A percentile compares a stretch with the other conserved stretches of the same genome.
Evolutionary conservation across 1,140 invertebrate species (phyloP).

Genomic region (Drosophila tristis): DNA sequence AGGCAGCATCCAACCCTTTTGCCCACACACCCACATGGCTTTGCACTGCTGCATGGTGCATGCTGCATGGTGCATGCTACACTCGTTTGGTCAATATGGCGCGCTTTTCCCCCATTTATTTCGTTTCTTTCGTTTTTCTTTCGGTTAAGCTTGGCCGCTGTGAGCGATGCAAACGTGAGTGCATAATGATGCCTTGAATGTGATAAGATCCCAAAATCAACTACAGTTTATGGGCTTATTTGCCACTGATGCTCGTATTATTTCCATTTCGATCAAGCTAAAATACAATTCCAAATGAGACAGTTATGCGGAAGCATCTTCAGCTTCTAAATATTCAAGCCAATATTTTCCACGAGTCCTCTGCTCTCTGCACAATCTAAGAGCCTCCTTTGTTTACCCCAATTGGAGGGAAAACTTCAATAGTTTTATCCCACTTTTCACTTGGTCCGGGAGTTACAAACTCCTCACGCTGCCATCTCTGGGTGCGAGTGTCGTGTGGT

Average conservation of each 20-base stretch:
- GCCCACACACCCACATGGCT: conserved; percentile 27
- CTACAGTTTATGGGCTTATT: no score
- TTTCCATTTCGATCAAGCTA: no score
- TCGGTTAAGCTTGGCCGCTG: conserved; percentile 18
- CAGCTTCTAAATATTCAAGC: no score
- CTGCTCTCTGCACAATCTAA: no score
- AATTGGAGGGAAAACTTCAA: no score
- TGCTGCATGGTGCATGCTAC: conserved; percentile 50
- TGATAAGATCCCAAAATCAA: no score
- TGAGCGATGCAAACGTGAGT: conserved; percentile 55
- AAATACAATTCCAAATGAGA: no score
- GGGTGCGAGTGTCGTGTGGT: conserved; percentile 16
- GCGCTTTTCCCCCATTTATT: conserved; percentile 57
- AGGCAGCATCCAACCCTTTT: conserved; percentile 34
- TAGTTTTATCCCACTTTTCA: background rate
- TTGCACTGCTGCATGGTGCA: conserved; percentile 58
- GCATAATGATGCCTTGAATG: conserved; percentile 7
- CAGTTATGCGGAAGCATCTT: no score
- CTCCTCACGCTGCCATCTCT: conserved; percentile 48
- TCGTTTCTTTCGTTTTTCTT: conserved; percentile 21
- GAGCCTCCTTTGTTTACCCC: no score
- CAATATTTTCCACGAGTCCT: no score
- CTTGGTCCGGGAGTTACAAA: background rate
- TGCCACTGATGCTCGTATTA: no score
- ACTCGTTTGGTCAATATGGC: conserved; percentile 80